These are phyloP conservation scores for Rhimphoctona megacephalus DNA, from an alignment of 2,888 invertebrate genomes.

Conservation along the genomic window DNA sequence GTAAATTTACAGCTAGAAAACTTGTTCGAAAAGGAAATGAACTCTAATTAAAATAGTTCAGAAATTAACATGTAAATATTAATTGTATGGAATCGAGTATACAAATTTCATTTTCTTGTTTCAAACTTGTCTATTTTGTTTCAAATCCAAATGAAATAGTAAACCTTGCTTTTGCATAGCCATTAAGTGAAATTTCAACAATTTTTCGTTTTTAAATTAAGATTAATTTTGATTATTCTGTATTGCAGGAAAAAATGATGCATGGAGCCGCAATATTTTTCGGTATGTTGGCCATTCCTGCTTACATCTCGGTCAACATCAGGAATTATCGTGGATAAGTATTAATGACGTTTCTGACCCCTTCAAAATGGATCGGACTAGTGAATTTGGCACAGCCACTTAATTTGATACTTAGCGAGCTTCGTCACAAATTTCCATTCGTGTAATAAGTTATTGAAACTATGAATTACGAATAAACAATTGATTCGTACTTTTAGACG, in stretches of 20 bases:
- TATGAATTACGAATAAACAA: conserved; percentile 29
- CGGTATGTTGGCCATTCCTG: conserved; percentile 49
- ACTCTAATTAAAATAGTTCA: no score
- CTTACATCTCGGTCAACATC: conserved; percentile 61
- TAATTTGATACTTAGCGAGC: conserved; percentile 14
- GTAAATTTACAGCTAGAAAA: no score
- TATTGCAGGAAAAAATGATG: conserved; percentile 63
- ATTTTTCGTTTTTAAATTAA: neutral
- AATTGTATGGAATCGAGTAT: no score
- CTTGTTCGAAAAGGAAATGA: no score
- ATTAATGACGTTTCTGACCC: neutral
- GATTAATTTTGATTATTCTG: neutral
- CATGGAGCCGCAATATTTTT: conserved; percentile 51
- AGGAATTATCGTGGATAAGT: conserved; percentile 57
- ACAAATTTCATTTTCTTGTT: no score
- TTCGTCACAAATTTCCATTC: neutral
- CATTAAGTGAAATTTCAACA: no score
- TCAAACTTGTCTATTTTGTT: no score
- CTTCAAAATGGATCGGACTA: neutral
- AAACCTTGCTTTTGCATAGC: no score
- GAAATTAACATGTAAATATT: no score
- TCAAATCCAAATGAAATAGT: no score
- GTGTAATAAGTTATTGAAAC: conserved; percentile 41
- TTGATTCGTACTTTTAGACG: neutral
- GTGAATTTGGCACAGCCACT: conserved; percentile 42